Evolutionary conservation across 2,888 invertebrate genomes (phyloP), one percentile per base, ranked within the genome.

Genomic region (Plebejus anna): DNA sequence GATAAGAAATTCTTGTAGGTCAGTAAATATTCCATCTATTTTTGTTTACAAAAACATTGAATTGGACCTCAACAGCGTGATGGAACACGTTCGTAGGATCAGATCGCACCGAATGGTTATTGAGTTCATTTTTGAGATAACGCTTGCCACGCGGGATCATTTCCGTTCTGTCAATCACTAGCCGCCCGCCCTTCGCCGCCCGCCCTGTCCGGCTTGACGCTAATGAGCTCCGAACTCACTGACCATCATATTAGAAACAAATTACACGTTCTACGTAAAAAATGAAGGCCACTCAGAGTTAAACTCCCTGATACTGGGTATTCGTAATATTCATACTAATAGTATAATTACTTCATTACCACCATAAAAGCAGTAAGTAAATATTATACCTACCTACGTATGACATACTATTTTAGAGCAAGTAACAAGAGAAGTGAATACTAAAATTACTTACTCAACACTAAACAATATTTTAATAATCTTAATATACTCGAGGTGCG

Each of bases 161-260:
- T 94, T 94, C 92, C 93, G 90, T 83, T 84, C 84, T 85, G 93
- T 92, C 93, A 91, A 89, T 94, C 93, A 92, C 87, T 55, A 2
- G 0, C 13, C 51, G 11, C 51, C 51, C 51, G 51, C 51, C 51
- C 51, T 51, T 1, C 51, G 51, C 51, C 84, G 89, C 88, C 89
- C 85, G 83, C 83, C 79, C 86, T 84, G 86, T 83, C 85, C 84
- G 86, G 83, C 84, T 84, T 86, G 85, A 84, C 85, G 87, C 89
- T 92, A 92, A 92, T 93, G 92, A 92, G 91, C 89, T 66, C 22
- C 66, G 32, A 66, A 66, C 66, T 13, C 66, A 16, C 66, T 66
- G 36, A 66, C 66, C 66, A 66, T 66, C 66, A 66, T 66, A 66
- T 66, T 66, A 36, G 36, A 66, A 66, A 66, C 16, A 66, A 66